phyloP scores from a whole-genome alignment of 2,797 vertebrate species.

The Epinephelus coioides region DNA sequence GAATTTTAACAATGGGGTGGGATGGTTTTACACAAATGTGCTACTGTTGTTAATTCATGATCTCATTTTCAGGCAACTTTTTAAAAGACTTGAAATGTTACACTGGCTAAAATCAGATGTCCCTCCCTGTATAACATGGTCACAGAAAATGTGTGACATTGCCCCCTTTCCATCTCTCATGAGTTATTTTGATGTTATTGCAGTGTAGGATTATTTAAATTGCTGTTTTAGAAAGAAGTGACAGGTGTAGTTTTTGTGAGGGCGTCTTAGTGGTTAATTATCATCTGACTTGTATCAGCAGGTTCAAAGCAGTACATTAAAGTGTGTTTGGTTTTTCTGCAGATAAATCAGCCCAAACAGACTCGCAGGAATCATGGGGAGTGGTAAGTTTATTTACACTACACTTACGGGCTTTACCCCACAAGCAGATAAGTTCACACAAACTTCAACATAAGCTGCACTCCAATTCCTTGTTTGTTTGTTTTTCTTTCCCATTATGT shows the following conservation, averaged over 20 bases:
- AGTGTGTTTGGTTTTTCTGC: conserved; percentile 47
- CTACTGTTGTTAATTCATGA: neutral
- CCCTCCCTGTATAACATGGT: neutral
- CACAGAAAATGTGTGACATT: neutral
- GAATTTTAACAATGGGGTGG: neutral
- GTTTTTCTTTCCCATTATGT: conserved; percentile 4
- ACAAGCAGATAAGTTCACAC: neutral
- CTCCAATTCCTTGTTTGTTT: neutral
- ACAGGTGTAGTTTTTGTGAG: neutral
- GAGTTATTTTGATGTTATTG: no score
- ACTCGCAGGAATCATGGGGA: conserved; percentile 76
- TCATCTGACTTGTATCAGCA: conserved; percentile 4
- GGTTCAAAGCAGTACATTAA: conserved; percentile 18
- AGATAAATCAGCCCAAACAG: conserved; percentile 64
- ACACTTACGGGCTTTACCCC: neutral
- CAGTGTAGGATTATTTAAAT: neutral
- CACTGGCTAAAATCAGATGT: neutral
- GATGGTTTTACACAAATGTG: neutral
- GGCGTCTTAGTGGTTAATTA: conserved; percentile 10
- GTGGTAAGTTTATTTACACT: conserved; percentile 67
- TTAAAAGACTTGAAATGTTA: no score
- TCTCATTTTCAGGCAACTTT: neutral
- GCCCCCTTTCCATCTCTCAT: neutral
- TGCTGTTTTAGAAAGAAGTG: neutral
- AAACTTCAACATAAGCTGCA: neutral